Evolutionary conservation across 2,888 invertebrate species (phyloP).

Genomic region (Diploptera punctata): DNA sequence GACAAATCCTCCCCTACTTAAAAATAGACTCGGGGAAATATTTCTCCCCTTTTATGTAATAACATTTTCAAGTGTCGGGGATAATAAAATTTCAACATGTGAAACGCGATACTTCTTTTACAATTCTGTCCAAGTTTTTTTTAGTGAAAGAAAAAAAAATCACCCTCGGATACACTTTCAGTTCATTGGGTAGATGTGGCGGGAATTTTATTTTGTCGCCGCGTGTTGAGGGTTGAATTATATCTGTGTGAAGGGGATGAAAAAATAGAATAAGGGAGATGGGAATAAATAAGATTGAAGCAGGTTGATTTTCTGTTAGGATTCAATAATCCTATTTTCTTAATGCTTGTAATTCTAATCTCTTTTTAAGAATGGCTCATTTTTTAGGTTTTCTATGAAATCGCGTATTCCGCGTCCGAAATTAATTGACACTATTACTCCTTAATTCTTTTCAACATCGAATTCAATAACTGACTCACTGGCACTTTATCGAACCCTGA

Average conservation of each 20-base stretch:
- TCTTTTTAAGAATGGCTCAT: too few relatives aligned
- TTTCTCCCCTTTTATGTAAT: conserved; percentile 3
- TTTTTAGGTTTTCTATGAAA: too few relatives aligned
- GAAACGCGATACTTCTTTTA: conserved; percentile 26
- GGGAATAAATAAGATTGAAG: too few relatives aligned
- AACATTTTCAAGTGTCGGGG: conserved; percentile 26
- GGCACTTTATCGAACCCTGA: too few relatives aligned
- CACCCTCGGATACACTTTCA: background rate
- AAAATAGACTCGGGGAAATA: conserved; percentile 23
- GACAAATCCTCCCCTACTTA: conserved; percentile 19
- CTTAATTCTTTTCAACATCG: too few relatives aligned
- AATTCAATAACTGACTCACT: too few relatives aligned
- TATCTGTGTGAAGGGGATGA: background rate
- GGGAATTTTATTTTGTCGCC: conserved; percentile 11
- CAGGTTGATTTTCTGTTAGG: too few relatives aligned
- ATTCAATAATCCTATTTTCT: too few relatives aligned
- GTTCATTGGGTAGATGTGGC: conserved; percentile 26
- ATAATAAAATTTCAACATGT: conserved; percentile 24
- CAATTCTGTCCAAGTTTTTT: conserved; percentile 22
- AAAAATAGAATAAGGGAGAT: background rate
- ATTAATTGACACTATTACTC: too few relatives aligned
- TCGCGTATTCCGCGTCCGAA: too few relatives aligned
- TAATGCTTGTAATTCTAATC: too few relatives aligned
- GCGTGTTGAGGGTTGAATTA: background rate
- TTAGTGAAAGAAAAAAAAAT: background rate